A percentile compares a stretch with the other conserved stretches of the same genome.
phyloP scores from a whole-genome alignment of 2,113 vertebrate genomes.

The Ifrita kowaldi region DNA sequence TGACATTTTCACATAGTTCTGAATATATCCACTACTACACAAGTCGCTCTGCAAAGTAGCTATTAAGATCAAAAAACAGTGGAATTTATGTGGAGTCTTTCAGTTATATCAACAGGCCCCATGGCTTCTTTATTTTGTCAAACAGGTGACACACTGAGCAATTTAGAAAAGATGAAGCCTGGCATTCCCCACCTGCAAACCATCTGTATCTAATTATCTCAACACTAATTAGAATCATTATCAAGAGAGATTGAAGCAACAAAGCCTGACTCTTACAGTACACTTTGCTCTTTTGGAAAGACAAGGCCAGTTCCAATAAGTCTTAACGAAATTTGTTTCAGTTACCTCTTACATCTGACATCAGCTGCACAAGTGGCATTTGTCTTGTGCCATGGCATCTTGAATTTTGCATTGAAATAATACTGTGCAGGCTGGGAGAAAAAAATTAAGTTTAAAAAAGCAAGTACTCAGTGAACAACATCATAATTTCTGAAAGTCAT shows the following conservation, averaged over 20 bases:
- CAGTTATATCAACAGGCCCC: neutral
- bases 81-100: neutral
- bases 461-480: neutral
- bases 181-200: neutral
- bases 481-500: neutral
- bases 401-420: neutral
- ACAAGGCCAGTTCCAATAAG: neutral
- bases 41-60: neutral
- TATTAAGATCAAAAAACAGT: neutral
- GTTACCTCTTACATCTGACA: neutral
- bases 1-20: neutral
- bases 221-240: constrained; percentile 37
- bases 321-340: neutral
- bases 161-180: neutral
- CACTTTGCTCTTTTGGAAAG: neutral
- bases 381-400: neutral
- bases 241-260: neutral
- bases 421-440: neutral
- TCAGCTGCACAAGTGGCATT: neutral
- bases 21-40: neutral
- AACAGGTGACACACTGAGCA: neutral
- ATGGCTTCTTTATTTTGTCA: neutral
- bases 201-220: constrained; percentile 44
- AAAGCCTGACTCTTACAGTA: neutral
- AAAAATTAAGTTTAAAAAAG: neutral